Evolutionary conservation across 2,113 vertebrate genomes (phyloP).

Genomic region (Urocynchramus pylzowi): DNA sequence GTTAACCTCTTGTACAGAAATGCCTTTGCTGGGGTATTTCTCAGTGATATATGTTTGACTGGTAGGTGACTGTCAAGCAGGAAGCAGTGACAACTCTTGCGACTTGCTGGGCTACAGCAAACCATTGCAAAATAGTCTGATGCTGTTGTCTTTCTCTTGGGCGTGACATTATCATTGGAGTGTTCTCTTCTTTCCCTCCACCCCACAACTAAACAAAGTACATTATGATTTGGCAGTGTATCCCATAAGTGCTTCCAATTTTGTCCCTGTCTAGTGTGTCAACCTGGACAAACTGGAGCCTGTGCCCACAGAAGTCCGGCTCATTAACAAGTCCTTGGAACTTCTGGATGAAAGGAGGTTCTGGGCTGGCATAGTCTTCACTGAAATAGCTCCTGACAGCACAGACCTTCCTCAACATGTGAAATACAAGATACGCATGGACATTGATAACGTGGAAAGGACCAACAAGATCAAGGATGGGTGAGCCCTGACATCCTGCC

Average conservation of each 20-base stretch:
- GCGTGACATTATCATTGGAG: neutral
- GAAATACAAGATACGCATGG: constrained; percentile 98
- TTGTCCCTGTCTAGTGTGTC: constrained; percentile 79
- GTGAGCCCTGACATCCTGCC: constrained; percentile 62
- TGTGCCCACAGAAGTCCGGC: constrained; percentile 81
- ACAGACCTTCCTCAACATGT: constrained; percentile 82
- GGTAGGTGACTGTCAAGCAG: neutral
- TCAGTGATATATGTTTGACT: neutral
- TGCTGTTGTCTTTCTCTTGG: neutral
- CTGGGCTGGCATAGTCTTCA: constrained; percentile 95
- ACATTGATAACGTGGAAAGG: constrained; percentile 97
- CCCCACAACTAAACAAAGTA: neutral
- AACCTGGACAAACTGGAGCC: constrained; percentile 94
- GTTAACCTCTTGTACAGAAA: neutral
- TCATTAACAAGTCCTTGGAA: constrained; percentile 87
- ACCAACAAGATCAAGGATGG: constrained; percentile 99
- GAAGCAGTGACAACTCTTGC: neutral
- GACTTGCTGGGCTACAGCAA: neutral
- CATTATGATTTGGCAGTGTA: neutral
- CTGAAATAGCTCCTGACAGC: constrained; percentile 75
- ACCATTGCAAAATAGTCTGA: neutral
- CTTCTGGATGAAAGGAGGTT: constrained; percentile 91
- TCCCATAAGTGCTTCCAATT: neutral
- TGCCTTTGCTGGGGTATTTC: neutral
- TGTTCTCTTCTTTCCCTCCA: neutral